A percentile compares a stretch with the other conserved stretches of the same genome.
Evolutionary conservation across 2,113 vertebrate species (phyloP).

Genomic region (Urocitellus parryii): DNA sequence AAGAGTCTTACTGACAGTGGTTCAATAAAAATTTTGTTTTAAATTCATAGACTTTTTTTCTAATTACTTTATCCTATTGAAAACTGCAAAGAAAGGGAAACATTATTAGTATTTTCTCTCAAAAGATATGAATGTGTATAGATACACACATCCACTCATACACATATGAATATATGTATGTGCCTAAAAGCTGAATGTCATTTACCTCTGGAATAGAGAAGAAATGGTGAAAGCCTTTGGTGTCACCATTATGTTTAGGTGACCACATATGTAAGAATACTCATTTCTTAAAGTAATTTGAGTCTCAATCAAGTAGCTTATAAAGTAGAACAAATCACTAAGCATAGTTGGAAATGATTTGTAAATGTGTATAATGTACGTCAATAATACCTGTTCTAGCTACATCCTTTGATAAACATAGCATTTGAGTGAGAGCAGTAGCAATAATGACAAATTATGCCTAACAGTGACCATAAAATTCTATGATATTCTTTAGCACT

Average conservation of each 20-base stretch:
- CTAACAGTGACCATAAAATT: slow-evolving; percentile 7
- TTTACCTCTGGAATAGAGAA: neutral
- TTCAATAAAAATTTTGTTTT: slow-evolving; percentile 3
- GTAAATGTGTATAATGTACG: neutral
- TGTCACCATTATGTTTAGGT: no score
- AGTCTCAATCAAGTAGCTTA: neutral
- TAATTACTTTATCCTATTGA: neutral
- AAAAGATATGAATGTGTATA: neutral
- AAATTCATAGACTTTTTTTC: neutral
- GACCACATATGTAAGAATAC: neutral
- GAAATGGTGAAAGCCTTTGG: neutral
- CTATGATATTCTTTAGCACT: neutral
- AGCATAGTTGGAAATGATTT: neutral
- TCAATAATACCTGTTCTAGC: neutral
- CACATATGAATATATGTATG: neutral
- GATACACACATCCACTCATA: neutral
- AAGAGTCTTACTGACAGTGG: neutral
- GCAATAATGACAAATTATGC: neutral
- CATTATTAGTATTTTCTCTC: neutral
- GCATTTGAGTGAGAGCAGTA: neutral
- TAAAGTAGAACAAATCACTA: slow-evolving; percentile 11
- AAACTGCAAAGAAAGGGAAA: slow-evolving; percentile 32
- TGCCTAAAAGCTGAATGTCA: neutral
- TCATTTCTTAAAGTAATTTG: neutral
- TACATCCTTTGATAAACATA: neutral